Conservation (phyloP, 2,113 vertebrate genomes). For the Actinemys pallida region DNA sequence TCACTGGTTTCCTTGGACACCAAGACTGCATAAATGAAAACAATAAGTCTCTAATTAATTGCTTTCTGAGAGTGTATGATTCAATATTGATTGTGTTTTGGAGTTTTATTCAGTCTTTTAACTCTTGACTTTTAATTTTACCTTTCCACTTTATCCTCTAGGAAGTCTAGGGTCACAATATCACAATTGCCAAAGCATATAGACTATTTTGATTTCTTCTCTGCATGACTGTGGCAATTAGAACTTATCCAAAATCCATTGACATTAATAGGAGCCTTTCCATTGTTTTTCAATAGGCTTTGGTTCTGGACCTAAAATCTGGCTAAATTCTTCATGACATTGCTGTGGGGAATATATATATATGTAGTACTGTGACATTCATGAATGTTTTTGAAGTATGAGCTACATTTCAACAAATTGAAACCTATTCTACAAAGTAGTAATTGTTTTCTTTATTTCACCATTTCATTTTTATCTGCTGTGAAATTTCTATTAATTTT, state of each 20-base stretch:
- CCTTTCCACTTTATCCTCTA: not conserved
- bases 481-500: not conserved
- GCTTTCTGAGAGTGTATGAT: not conserved
- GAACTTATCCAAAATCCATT: not conserved
- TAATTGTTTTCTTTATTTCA: not conserved
- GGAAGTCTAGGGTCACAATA: not conserved
- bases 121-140: not conserved
- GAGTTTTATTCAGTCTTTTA: not conserved
- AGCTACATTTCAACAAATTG: not conserved
- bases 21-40: not conserved
- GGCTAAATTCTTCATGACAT: not conserved
- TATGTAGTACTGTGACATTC: not conserved
- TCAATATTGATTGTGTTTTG: not conserved
- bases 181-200: not conserved
- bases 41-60: not conserved
- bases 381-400: not conserved
- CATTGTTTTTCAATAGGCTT: not conserved
- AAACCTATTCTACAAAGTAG: not conserved
- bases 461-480: not conserved
- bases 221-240: not conserved
- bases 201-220: not conserved
- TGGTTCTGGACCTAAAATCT: not conserved
- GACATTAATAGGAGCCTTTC: not conserved
- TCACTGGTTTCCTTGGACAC: not conserved
- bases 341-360: not conserved